Evolutionary conservation across 1,140 invertebrate species (phyloP).

Genomic region (Drosophila kurseongensis): DNA sequence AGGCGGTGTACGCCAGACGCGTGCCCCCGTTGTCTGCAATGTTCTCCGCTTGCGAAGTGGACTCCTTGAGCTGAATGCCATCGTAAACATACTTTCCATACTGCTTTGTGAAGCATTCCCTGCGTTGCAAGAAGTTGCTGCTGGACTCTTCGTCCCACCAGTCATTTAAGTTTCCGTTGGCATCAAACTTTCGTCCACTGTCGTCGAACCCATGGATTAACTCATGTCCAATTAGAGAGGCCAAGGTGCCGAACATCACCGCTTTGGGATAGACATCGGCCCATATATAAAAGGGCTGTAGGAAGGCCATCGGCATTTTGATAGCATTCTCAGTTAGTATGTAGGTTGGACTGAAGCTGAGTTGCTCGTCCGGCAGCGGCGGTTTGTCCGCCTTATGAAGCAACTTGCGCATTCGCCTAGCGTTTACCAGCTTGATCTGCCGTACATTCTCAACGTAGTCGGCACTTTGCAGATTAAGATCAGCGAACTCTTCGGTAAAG

Average conservation of each 20-base stretch:
- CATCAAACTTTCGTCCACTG: constrained; percentile 94
- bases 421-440: neutral
- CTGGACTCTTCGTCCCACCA: constrained; percentile 75
- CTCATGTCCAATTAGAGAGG: constrained; percentile 89
- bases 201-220: constrained; percentile 89
- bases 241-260: constrained; percentile 87
- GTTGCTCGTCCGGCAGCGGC: constrained; percentile 33
- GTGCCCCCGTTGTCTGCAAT: constrained; percentile 90
- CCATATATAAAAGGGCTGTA: constrained; percentile 75
- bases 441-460: constrained; percentile 51
- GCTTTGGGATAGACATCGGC: constrained; percentile 67
- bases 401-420: constrained; percentile 10
- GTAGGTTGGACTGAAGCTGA: constrained; percentile 66
- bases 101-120: constrained; percentile 65
- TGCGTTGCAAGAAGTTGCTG: constrained; percentile 38
- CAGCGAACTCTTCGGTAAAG: constrained; percentile 59
- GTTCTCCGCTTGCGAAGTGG: constrained; percentile 85
- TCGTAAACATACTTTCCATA: constrained; percentile 62
- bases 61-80: constrained; percentile 42
- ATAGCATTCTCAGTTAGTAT: constrained; percentile 67
- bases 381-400: constrained; percentile 52
- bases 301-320: constrained; percentile 64
- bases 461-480: constrained; percentile 31
- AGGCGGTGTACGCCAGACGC: constrained; percentile 87
- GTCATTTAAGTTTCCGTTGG: constrained; percentile 88